Percentiles rank a stretch among this genome's conserved stretches.
Conservation (phyloP, 1,140 invertebrate genomes). For the Drosophila parvula region DNA sequence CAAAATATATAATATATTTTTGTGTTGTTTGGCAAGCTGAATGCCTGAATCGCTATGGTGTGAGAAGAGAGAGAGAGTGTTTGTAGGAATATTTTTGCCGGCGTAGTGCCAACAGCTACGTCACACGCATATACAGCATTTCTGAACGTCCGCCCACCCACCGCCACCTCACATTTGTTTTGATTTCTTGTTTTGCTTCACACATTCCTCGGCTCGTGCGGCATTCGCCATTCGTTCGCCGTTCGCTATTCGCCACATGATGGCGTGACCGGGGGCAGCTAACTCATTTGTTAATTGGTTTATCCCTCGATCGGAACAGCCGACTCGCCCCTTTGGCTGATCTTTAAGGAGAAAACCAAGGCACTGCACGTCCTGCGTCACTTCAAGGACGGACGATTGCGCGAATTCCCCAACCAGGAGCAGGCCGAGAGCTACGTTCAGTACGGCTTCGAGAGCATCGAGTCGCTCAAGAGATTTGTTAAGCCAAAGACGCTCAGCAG, state of each 20-base stretch:
- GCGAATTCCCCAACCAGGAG: conserved; percentile 88
- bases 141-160: not conserved
- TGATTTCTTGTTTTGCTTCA: conserved; percentile 67
- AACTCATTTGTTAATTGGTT: conserved; percentile 31
- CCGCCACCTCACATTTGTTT: conserved; percentile 14
- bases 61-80: no score
- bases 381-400: conserved; percentile 90
- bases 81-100: conserved; percentile 11
- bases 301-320: conserved; percentile 41
- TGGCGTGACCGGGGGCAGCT: conserved; percentile 61
- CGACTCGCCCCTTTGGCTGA: conserved; percentile 78
- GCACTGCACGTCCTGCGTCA: conserved; percentile 90
- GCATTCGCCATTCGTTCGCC: conserved; percentile 18
- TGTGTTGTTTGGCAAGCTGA: not conserved
- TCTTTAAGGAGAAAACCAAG: conserved; percentile 89
- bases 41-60: not conserved
- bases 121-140: conserved; percentile 52
- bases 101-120: conserved; percentile 57
- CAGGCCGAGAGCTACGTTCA: conserved; percentile 90
- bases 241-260: conserved; percentile 6
- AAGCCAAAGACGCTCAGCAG: conserved; percentile 47
- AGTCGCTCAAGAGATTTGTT: conserved; percentile 56
- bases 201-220: conserved; percentile 45
- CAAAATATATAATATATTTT: not conserved
- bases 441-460: conserved; percentile 85